These are phyloP conservation scores for Percina caprodes DNA, from an alignment of 2,113 vertebrate genomes.

Conservation along the genomic window DNA sequence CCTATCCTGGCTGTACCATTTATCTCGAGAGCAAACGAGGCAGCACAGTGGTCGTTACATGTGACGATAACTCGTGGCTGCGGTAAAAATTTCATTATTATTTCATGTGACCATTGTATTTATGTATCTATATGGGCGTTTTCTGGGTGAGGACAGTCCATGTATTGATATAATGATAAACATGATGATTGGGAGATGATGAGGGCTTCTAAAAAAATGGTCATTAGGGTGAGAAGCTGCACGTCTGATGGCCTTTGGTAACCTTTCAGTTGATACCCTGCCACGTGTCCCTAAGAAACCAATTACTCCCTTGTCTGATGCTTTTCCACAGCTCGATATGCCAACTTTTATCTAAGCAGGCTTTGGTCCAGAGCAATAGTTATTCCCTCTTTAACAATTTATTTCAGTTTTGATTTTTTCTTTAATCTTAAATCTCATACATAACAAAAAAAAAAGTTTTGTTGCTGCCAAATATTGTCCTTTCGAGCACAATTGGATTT, in stretches of 20 bases:
- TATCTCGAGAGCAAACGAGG: too few species aligned
- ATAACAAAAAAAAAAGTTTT: slow-evolving; percentile 15
- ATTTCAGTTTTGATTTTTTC: slow-evolving; percentile 3
- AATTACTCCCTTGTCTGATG: slow-evolving; percentile 80
- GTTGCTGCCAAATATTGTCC: slow-evolving; percentile 9
- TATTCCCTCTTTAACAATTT: slow-evolving; percentile 57
- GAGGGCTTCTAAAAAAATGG: slow-evolving; percentile 56
- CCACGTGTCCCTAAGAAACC: slow-evolving; percentile 81
- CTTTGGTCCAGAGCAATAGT: slow-evolving; percentile 59
- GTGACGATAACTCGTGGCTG: too few species aligned
- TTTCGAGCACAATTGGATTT: slow-evolving; percentile 30
- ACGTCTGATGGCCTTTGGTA: slow-evolving; percentile 58
- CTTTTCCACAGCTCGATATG: slow-evolving; percentile 63
- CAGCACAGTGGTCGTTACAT: too few species aligned
- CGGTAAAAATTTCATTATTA: too few species aligned
- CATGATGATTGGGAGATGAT: slow-evolving; percentile 68
- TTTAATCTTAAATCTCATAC: slow-evolving; percentile 32
- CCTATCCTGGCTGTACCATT: too few species aligned
- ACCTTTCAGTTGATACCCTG: slow-evolving; percentile 69
- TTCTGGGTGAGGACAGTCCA: too few species aligned
- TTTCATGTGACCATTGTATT: too few species aligned
- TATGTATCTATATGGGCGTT: too few species aligned
- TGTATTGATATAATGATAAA: slow-evolving; percentile 57
- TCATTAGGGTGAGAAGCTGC: slow-evolving; percentile 49
- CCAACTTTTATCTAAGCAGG: slow-evolving; percentile 72